These are phyloP conservation scores for Eidolon dupreanum DNA, from an alignment of 2,797 vertebrate species.

Conservation along the genomic window DNA sequence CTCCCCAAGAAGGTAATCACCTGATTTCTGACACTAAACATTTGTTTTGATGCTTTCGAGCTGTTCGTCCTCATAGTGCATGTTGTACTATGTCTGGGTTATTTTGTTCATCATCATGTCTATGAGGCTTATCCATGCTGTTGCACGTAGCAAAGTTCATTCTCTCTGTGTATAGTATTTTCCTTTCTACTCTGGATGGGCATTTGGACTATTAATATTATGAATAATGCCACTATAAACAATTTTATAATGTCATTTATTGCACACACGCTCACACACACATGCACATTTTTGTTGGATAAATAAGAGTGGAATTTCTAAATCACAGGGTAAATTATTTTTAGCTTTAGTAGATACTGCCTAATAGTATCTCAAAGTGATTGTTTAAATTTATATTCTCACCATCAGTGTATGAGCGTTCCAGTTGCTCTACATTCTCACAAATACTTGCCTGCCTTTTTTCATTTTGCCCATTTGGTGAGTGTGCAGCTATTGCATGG, in stretches of 20 bases:
- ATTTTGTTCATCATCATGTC: not conserved
- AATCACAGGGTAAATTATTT: not conserved
- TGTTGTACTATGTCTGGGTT: not conserved
- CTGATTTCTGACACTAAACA: not conserved
- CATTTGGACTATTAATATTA: not conserved
- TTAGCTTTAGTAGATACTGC: not conserved
- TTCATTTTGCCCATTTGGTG: not conserved
- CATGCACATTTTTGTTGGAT: no score
- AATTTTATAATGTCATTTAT: not conserved
- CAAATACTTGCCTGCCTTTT: no score
- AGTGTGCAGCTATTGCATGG: not conserved
- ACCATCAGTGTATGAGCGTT: not conserved
- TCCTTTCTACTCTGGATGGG: not conserved
- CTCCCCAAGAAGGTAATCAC: not conserved
- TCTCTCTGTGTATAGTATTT: no score
- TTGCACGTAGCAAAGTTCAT: not conserved
- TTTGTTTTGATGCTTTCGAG: not conserved
- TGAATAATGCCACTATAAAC: not conserved
- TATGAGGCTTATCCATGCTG: not conserved
- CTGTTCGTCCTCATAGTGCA: not conserved
- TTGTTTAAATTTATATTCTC: not conserved
- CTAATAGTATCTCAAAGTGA: not conserved
- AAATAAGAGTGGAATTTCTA: not conserved
- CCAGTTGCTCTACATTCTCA: not conserved
- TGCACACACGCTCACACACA: no score